These are phyloP conservation scores for Busseola fusca DNA, from an alignment of 2,888 invertebrate species.

Conservation along the genomic window DNA sequence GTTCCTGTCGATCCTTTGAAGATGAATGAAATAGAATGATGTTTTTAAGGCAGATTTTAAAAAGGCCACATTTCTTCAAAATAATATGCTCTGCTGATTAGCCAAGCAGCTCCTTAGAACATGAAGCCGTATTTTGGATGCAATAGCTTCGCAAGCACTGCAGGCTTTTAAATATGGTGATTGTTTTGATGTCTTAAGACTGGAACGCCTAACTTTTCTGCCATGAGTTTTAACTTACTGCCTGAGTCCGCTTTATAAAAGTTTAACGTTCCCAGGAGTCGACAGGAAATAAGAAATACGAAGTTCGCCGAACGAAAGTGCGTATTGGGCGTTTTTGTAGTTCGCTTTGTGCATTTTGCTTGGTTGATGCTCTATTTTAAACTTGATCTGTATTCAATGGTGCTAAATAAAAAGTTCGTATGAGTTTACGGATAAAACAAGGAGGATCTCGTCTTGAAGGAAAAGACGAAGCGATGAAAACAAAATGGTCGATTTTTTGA, in stretches of 20 bases:
- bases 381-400: slow-evolving; percentile 23
- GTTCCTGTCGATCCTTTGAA: background rate
- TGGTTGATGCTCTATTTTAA: slow-evolving; percentile 12
- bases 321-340: slow-evolving; percentile 36
- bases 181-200: slow-evolving; percentile 62
- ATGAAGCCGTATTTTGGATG: slow-evolving; percentile 21
- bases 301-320: slow-evolving; percentile 32
- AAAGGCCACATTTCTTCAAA: slow-evolving; percentile 23
- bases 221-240: slow-evolving; percentile 58
- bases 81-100: slow-evolving; percentile 33
- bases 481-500: background rate
- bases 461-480: background rate
- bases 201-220: slow-evolving; percentile 53
- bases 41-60: background rate
- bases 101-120: background rate
- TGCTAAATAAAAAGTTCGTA: background rate
- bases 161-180: slow-evolving; percentile 64
- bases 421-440: background rate
- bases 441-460: background rate
- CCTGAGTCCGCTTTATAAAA: slow-evolving; percentile 56
- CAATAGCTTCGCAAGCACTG: slow-evolving; percentile 44
- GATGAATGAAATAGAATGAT: background rate
- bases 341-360: slow-evolving; percentile 23
- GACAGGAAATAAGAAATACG: slow-evolving; percentile 49
- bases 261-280: slow-evolving; percentile 52